Percentiles rank a stretch among this genome's conserved stretches.
Conservation (phyloP, 1,140 invertebrate species). For the Agrilus planipennis region DNA sequence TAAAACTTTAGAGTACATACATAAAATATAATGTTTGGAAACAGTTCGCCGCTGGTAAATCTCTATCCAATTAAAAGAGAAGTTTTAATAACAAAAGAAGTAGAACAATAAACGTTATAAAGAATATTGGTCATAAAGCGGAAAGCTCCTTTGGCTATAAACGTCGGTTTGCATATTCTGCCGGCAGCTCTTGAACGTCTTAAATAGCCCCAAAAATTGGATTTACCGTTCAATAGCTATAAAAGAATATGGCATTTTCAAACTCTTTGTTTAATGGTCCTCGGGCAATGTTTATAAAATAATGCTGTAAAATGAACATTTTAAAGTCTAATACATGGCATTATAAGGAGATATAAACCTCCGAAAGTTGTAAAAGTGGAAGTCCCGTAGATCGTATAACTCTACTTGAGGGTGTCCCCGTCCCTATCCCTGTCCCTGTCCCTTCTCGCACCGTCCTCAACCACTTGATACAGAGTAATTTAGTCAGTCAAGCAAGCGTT, state of each 20-base stretch:
- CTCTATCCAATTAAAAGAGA: background rate
- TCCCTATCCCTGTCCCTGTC: no score
- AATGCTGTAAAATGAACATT: slow-evolving; percentile 33
- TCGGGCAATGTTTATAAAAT: slow-evolving; percentile 33
- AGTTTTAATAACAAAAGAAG: background rate
- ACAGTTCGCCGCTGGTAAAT: no score
- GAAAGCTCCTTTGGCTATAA: slow-evolving; percentile 25
- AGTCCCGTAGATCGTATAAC: background rate
- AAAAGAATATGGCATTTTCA: slow-evolving; percentile 32
- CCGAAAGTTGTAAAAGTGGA: slow-evolving; percentile 27
- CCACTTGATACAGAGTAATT: no score
- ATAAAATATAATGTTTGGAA: no score
- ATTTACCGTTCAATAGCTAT: slow-evolving; percentile 34
- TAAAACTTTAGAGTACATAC: no score
- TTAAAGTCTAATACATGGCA: slow-evolving; percentile 30
- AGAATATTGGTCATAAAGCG: slow-evolving; percentile 28
- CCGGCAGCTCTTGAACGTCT: slow-evolving; percentile 20
- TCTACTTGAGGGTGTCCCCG: no score
- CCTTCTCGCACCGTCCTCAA: no score
- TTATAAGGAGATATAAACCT: slow-evolving; percentile 31
- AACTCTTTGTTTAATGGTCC: slow-evolving; percentile 33
- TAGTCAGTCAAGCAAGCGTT: no score
- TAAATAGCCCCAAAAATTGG: slow-evolving; percentile 35
- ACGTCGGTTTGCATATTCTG: slow-evolving; percentile 30
- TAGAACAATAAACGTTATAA: slow-evolving; percentile 22